Conservation (phyloP, 2,113 vertebrate genomes). For the Cricetomys ansorgei region DNA sequence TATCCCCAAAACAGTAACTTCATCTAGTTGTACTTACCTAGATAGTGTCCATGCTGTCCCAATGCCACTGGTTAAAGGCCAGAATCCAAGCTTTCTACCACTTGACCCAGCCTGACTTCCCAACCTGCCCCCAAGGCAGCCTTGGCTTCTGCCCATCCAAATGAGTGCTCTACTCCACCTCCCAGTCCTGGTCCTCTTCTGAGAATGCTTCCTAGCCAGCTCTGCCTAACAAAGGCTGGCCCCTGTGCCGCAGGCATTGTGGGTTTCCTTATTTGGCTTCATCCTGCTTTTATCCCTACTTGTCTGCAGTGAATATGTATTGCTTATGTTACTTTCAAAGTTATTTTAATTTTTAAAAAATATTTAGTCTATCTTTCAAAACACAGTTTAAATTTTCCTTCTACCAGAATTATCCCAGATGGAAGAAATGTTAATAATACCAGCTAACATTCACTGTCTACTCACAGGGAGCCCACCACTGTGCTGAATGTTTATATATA, state of each 20-base stretch:
- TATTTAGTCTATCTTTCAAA: constrained; percentile 61
- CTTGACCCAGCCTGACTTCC: not conserved
- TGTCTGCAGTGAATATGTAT: constrained; percentile 44
- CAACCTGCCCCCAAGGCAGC: not conserved
- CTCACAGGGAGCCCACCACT: not conserved
- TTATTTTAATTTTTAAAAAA: constrained; percentile 54
- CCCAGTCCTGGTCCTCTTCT: not conserved
- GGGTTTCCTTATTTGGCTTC: constrained; percentile 34
- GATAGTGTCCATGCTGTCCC: not conserved
- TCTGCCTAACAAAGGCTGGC: not conserved
- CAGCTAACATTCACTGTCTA: not conserved
- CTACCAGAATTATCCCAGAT: constrained; percentile 20
- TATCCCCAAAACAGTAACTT: not conserved
- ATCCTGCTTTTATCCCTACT: not conserved
- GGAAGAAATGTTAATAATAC: constrained; percentile 31
- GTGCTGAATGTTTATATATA: not conserved
- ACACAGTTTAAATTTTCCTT: constrained; percentile 40
- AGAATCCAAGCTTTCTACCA: not conserved
- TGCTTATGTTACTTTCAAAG: constrained; percentile 43
- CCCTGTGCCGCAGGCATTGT: not conserved
- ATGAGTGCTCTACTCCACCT: not conserved
- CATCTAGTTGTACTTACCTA: not conserved
- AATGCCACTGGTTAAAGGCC: not conserved
- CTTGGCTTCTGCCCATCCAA: not conserved
- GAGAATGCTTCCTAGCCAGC: not conserved